A percentile compares a stretch with the other conserved stretches of the same genome.
Conservation (phyloP, 2,888 invertebrate genomes). For the Drosophila kambysellisi region DNA sequence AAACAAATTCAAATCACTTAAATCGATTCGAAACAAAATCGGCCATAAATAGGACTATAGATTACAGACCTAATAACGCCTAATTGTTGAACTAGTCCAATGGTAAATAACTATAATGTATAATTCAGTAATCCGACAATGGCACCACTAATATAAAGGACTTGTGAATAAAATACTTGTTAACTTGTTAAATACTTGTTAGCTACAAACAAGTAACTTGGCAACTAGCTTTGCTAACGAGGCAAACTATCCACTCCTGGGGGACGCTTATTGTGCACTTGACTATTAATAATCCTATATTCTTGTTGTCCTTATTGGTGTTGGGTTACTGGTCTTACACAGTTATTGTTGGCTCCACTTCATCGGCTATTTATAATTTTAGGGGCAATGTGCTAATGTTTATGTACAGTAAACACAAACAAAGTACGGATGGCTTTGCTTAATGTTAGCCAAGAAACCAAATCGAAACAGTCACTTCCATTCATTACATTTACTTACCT, state of each 20-base stretch:
- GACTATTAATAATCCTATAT: conserved; percentile 38
- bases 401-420: conserved; percentile 42
- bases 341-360: conserved; percentile 23
- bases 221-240: conserved; percentile 28
- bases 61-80: neutral
- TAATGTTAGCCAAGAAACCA: conserved; percentile 14
- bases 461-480: conserved; percentile 25
- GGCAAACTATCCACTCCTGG: conserved; percentile 17
- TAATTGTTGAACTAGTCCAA: conserved; percentile 5
- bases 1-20: conserved; percentile 11
- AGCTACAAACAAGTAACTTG: conserved; percentile 28
- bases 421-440: conserved; percentile 23
- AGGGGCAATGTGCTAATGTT: conserved; percentile 50
- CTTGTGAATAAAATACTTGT: conserved; percentile 23
- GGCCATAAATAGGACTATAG: neutral
- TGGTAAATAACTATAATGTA: neutral
- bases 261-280: conserved; percentile 20
- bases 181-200: conserved; percentile 23
- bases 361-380: conserved; percentile 40
- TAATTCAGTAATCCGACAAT: conserved; percentile 4
- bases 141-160: neutral
- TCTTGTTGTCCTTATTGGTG: conserved; percentile 33
- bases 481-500: conserved; percentile 8
- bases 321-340: conserved; percentile 7
- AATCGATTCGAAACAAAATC: neutral